phyloP scores from a whole-genome alignment of 2,888 invertebrate genomes.

The Timandra comae region DNA sequence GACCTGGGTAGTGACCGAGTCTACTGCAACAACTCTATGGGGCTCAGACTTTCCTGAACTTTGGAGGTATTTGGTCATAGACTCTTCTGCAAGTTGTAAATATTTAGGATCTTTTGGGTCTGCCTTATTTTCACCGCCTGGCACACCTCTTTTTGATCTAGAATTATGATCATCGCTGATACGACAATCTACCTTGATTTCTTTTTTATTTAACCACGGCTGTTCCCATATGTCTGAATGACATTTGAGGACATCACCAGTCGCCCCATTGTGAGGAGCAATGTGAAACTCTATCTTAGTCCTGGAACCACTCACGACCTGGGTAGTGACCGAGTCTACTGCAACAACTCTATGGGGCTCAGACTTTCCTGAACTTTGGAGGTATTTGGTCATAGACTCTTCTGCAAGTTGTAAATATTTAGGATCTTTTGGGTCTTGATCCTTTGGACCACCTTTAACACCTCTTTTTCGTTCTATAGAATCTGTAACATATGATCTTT shows the following conservation, averaged over 20 bases:
- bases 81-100: conserved; percentile 29
- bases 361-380: conserved; percentile 9
- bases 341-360: conserved; percentile 11
- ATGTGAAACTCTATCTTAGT: conserved; percentile 24
- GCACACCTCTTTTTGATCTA: conserved; percentile 1
- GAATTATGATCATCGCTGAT: not conserved
- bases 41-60: conserved; percentile 21
- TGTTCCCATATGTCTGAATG: conserved; percentile 31
- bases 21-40: conserved; percentile 38
- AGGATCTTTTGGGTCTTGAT: conserved; percentile 25
- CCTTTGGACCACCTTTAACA: conserved; percentile 19
- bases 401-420: conserved; percentile 22
- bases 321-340: conserved; percentile 23
- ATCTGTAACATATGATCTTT: too few species aligned
- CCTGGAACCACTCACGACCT: conserved; percentile 25
- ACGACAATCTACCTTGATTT: conserved; percentile 27
- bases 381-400: conserved; percentile 29
- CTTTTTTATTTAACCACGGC: conserved; percentile 25
- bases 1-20: conserved; percentile 51
- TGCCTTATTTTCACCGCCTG: not conserved
- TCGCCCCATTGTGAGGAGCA: not conserved
- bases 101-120: conserved; percentile 22
- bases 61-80: conserved; percentile 25
- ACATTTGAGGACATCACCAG: conserved; percentile 21
- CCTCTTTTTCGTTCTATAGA: conserved; percentile 15